Evolutionary conservation across 2,113 vertebrate species (phyloP).

Genomic region (Chinchilla lanigera): DNA sequence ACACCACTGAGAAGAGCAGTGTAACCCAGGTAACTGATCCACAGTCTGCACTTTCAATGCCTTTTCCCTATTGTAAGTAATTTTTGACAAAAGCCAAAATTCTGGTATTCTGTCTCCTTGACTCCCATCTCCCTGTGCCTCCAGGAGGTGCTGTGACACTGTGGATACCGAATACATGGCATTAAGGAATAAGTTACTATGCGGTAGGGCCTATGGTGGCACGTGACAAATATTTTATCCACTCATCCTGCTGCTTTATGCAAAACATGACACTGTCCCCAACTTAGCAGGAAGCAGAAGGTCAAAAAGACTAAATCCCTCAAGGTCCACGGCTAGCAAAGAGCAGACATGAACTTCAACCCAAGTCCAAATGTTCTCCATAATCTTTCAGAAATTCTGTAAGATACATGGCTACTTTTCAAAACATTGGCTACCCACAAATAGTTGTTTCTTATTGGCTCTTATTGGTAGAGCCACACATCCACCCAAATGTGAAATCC

Average conservation of each 20-base stretch:
- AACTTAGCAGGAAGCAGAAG: background rate
- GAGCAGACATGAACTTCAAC: background rate
- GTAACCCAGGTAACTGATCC: background rate
- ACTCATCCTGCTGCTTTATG: background rate
- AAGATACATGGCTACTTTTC: background rate
- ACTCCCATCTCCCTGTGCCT: background rate
- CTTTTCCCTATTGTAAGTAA: background rate
- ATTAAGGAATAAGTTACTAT: background rate
- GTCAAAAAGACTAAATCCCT: background rate
- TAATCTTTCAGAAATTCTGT: background rate
- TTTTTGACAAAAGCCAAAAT: background rate
- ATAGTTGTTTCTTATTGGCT: background rate
- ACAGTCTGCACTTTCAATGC: background rate
- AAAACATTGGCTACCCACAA: background rate
- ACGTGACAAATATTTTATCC: background rate
- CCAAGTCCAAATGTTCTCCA: background rate
- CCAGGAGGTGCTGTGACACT: background rate
- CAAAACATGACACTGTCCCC: background rate
- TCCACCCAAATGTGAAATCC: background rate
- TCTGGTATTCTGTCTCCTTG: no score
- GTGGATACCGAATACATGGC: background rate
- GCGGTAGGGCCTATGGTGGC: background rate
- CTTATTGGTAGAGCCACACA: background rate
- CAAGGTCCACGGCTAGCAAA: background rate
- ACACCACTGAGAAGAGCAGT: background rate